Base-by-base conservation (phyloP, 2,113 vertebrate species). In the Cryptomyrus ogoouensis region DNA sequence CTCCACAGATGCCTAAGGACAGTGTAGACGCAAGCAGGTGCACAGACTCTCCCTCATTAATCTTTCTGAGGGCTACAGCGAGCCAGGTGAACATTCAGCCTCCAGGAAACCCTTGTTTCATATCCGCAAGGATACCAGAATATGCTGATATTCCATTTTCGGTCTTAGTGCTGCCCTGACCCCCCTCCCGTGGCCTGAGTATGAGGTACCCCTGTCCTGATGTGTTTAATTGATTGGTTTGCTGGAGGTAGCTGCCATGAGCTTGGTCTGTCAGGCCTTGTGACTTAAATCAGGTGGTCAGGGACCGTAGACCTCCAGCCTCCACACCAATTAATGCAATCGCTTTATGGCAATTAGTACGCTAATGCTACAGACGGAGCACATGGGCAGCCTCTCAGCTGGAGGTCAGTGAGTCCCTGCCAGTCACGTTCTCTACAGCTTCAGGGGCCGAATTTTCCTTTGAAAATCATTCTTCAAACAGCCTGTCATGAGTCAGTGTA, bases 41-140 rank as follows among this genome's bases (percentile, higher is more conserved):
- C 31, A 6, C 21, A 15, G 49, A 46, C 42, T 42, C 52, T 1
- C 12, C 19, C 49, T 42, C 90, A 91, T 91, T 91, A 91, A 91
- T 91, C 88, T 83, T 87, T 80, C 58, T 87, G 88, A 91, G 84
- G 86, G 47, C 19, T 74, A 87, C 9, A 87, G 52, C 6, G 58
- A 87, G 84, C 49, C 35, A 89, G 58, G 56, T 87, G 88, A 89
- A 85, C 90, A 46, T 74, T 44, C 50, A 83, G 62, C 77, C 35
- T 74, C 77, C n/a, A 35, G 50, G 49, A 80, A 19, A 21, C 35
- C 58, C 49, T 70, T 35, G 5, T 24, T 27, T 46, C 27, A 39
- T 87, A 70, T 62, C 80, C 27, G 19, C 5, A 52, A n/a, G 17
- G 24, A 27, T 39, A 31, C 50, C 50, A 8, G 24, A 31, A 52